These are phyloP conservation scores for Vidua chalybeata DNA, from an alignment of 2,113 vertebrate genomes.

Conservation along the genomic window DNA sequence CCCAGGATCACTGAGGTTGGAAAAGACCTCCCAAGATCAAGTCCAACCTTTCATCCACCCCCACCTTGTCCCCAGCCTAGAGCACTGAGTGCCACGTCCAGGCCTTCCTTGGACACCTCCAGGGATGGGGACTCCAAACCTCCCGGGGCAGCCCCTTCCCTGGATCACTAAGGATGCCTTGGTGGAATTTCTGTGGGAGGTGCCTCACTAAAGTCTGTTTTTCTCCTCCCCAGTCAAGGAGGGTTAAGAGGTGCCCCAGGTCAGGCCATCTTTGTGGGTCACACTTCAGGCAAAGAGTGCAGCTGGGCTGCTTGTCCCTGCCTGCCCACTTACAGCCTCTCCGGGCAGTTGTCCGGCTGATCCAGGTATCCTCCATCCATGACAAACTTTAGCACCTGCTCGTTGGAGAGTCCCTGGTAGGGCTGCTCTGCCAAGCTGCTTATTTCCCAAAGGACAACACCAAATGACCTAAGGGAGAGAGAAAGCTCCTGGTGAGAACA, in stretches of 20 bases:
- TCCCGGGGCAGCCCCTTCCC: neutral
- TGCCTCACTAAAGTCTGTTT: neutral
- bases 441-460: slow-evolving; percentile 97
- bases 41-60: neutral
- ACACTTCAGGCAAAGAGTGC: neutral
- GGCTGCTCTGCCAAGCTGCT: slow-evolving; percentile 95
- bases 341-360: slow-evolving; percentile 88
- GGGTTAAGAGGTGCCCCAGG: neutral
- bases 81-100: neutral
- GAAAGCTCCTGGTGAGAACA: neutral
- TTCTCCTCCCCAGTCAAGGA: neutral
- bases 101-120: neutral
- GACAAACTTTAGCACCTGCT: slow-evolving; percentile 97
- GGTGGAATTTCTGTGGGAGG: neutral
- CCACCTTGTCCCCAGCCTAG: neutral
- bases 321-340: slow-evolving; percentile 87
- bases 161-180: neutral
- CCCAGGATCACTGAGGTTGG: neutral
- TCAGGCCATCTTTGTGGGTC: neutral
- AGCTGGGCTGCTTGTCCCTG: neutral
- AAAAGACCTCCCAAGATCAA: neutral
- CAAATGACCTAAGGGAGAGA: slow-evolving; percentile 87
- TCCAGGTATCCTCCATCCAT: slow-evolving; percentile 98
- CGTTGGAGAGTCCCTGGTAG: slow-evolving; percentile 95
- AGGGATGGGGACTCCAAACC: neutral